phyloP scores from a whole-genome alignment of 2,797 vertebrate genomes.

The Gymnothorax javanicus region DNA sequence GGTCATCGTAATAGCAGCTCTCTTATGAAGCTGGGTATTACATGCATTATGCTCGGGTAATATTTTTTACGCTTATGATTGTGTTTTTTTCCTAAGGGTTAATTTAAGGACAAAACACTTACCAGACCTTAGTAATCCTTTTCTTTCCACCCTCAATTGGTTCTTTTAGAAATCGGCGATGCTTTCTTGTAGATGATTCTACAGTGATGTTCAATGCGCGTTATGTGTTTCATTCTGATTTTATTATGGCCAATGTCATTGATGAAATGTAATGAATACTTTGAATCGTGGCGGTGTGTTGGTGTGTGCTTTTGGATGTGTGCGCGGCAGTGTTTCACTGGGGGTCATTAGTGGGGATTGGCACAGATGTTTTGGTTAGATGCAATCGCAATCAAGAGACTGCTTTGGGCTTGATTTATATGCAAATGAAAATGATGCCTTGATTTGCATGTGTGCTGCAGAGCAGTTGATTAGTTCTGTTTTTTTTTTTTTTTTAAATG shows the following conservation, averaged over 20 bases:
- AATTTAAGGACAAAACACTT: neutral
- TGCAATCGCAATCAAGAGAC: slow-evolving; percentile 11
- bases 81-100: neutral
- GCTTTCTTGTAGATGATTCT: slow-evolving; percentile 2
- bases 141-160: neutral
- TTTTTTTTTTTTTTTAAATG: neutral
- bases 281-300: neutral
- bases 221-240: neutral
- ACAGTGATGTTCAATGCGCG: neutral
- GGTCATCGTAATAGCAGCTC: neutral
- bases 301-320: neutral
- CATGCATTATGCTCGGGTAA: neutral
- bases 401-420: slow-evolving; percentile 30
- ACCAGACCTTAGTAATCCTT: neutral
- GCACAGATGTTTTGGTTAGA: neutral
- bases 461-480: slow-evolving; percentile 1
- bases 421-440: slow-evolving; percentile 23
- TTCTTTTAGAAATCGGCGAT: neutral
- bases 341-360: slow-evolving; percentile 18
- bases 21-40: neutral
- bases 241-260: neutral
- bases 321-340: neutral
- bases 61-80: neutral
- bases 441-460: slow-evolving; percentile 10
- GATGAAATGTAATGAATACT: neutral